Evolutionary conservation across 2,888 invertebrate species (phyloP).

Genomic region (Candidula unifasciata): DNA sequence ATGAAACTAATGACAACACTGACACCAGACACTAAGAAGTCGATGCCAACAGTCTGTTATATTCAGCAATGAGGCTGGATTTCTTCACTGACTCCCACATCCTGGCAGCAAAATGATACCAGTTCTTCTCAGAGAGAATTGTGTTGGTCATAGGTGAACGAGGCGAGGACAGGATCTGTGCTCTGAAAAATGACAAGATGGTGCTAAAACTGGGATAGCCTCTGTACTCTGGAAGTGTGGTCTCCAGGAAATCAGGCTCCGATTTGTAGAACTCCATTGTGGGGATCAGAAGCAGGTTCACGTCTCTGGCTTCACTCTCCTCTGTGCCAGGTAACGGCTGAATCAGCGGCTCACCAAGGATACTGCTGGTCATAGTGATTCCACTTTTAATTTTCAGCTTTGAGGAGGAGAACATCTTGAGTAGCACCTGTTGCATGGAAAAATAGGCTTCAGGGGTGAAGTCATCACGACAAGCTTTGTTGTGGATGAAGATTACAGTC

Average conservation of each 20-base stretch:
- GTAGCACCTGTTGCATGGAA: constrained; percentile 71
- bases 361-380: constrained; percentile 48
- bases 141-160: constrained; percentile 86
- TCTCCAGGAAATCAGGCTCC: constrained; percentile 63
- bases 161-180: constrained; percentile 85
- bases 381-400: constrained; percentile 75
- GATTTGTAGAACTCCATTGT: constrained; percentile 63
- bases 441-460: constrained; percentile 73
- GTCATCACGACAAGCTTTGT: constrained; percentile 87
- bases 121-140: constrained; percentile 87
- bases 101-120: constrained; percentile 89
- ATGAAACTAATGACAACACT: background rate
- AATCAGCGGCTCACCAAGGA: constrained; percentile 40
- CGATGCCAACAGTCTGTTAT: constrained; percentile 86
- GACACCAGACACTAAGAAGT: background rate
- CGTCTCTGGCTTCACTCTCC: constrained; percentile 48
- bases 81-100: constrained; percentile 91
- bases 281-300: constrained; percentile 69
- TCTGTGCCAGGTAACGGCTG: constrained; percentile 29
- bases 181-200: constrained; percentile 83
- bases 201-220: constrained; percentile 81
- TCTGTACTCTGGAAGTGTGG: constrained; percentile 71
- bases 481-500: constrained; percentile 85
- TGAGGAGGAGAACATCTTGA: constrained; percentile 71
- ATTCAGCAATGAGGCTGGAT: constrained; percentile 89